phyloP scores from a whole-genome alignment of 2,888 invertebrate genomes.

The Phyllotreta striolata region DNA sequence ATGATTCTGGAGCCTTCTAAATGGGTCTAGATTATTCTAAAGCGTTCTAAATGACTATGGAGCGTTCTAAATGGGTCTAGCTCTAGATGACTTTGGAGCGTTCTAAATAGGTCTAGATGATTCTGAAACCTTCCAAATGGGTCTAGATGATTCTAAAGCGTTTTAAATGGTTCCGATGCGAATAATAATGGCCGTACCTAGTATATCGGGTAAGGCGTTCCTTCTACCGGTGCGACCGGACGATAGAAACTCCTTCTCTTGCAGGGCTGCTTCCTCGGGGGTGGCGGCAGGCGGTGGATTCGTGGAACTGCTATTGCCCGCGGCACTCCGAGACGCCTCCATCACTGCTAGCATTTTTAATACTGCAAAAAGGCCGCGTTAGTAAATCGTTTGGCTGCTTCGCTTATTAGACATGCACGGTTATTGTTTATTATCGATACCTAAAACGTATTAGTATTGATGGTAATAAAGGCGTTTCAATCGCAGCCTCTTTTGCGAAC shows the following conservation, averaged over 20 bases:
- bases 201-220: slow-evolving; percentile 87
- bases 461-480: slow-evolving; percentile 4
- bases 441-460: slow-evolving; percentile 2
- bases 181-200: slow-evolving; percentile 57
- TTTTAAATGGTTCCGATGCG: too few relatives aligned
- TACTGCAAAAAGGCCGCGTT: slow-evolving; percentile 49
- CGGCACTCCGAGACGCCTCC: slow-evolving; percentile 56
- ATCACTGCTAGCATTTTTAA: slow-evolving; percentile 62
- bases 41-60: too few relatives aligned
- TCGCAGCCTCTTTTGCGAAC: not conserved
- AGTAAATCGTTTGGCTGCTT: not conserved
- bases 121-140: not conserved
- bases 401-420: not conserved
- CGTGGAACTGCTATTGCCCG: slow-evolving; percentile 46
- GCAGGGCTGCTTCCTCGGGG: slow-evolving; percentile 42
- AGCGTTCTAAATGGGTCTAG: too few relatives aligned
- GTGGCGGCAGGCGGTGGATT: slow-evolving; percentile 42
- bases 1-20: too few relatives aligned
- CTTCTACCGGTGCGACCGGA: slow-evolving; percentile 87
- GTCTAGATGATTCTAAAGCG: not conserved
- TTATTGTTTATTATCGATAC: not conserved
- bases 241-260: slow-evolving; percentile 74
- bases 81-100: not conserved
- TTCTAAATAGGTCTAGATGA: too few relatives aligned
- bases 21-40: not conserved